Evolutionary conservation across 2,888 invertebrate species (phyloP), one percentile per base, ranked within the genome.

Genomic region (Campoplex capitator): DNA sequence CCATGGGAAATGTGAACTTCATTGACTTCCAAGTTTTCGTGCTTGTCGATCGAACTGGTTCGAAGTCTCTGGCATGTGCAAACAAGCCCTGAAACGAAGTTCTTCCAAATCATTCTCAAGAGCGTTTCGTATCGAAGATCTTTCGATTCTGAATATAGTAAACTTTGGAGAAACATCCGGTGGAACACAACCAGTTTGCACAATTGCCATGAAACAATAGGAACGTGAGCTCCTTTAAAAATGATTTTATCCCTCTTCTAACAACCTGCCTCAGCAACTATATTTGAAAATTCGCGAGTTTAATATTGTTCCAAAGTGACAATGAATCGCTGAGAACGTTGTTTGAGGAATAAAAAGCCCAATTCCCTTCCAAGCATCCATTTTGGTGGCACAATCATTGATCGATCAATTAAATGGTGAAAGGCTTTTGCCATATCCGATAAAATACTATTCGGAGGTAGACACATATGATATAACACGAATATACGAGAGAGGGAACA

Each of bases 401-500:
- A 4, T 28, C 28, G 8, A 65, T 65, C 38, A 32, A 38, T 67
- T 38, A 38, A 23, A n/a, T 1, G 16, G 42, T 9, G 23, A 42
- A n/a, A 9, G 38, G n/a, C 38, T 42, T 67, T 67, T 23, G 23
- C 38, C 23, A n/a, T 42, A 67, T 67, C 67, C 9, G n/a, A 67
- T 38, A 42, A 38, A 35, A 58, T 58, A 62, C 28, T 42, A 8
- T 58, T 48, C 8, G 1, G 18, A 65, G 38, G 23, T 18, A 58
- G n/a, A 23, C 38, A 28, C 58, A 28, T 74, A 56, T 23, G 13
- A 70, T 68, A 6, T 42, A 32, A 42, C 42, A 9, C 42, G 42
- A 42, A 42, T 8, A 42, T 23, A 23, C 3, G 38, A 45, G 56
- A 70, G 70, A 45, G 48, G 70, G 35, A 71, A 76, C 80, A 70